Conservation (phyloP, 2,113 vertebrate species). For the Psophia crepitans region DNA sequence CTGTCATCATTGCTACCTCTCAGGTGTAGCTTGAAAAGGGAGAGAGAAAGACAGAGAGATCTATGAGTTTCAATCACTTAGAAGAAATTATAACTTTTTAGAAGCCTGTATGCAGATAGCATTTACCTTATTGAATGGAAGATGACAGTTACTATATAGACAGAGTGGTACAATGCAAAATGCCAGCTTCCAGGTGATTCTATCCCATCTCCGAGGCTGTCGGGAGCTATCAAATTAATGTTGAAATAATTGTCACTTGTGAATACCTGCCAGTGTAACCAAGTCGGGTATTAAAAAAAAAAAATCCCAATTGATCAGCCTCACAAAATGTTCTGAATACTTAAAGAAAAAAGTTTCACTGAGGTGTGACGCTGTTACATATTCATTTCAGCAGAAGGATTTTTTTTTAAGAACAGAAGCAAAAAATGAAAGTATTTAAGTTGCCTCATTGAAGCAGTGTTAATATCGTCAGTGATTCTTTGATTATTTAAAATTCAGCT, state of each 20-base stretch:
- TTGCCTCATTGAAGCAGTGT: neutral
- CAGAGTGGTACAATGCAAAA: constrained; percentile 58
- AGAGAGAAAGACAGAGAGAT: constrained; percentile 62
- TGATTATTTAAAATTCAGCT: neutral
- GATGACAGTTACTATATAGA: constrained; percentile 68
- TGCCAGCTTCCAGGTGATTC: constrained; percentile 64
- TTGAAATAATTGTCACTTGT: constrained; percentile 69
- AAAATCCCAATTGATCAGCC: constrained; percentile 65
- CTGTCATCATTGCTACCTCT: constrained; percentile 72
- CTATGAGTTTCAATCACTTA: constrained; percentile 64
- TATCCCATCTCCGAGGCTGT: constrained; percentile 41
- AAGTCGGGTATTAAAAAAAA: constrained; percentile 37
- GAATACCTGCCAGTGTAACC: constrained; percentile 72
- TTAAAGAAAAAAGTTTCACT: constrained; percentile 66
- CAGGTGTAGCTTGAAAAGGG: constrained; percentile 66
- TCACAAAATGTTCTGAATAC: constrained; percentile 68
- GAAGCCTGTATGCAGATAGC: constrained; percentile 57
- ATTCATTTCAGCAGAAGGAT: constrained; percentile 47
- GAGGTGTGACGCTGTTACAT: constrained; percentile 46
- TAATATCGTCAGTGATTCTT: neutral
- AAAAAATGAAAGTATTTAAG: constrained; percentile 4
- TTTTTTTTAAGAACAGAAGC: constrained; percentile 16
- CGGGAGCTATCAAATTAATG: constrained; percentile 67
- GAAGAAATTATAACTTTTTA: constrained; percentile 73
- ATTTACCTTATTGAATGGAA: constrained; percentile 65